phyloP scores from a whole-genome alignment of 2,113 vertebrate species.

The Psophia crepitans region DNA sequence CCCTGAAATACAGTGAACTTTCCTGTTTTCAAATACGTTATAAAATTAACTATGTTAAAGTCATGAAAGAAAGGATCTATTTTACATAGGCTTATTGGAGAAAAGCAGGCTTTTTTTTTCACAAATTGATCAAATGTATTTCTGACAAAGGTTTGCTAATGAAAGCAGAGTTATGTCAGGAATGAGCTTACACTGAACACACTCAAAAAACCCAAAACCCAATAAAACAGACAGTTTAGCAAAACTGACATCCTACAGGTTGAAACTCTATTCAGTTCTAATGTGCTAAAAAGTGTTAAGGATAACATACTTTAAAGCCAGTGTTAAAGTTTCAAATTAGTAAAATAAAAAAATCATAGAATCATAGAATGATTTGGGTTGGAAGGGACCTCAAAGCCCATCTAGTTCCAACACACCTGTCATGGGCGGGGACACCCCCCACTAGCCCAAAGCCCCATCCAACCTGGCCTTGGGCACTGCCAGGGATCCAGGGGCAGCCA shows the following conservation, averaged over 20 bases:
- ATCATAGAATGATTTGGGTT: too few species aligned
- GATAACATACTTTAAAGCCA: background rate
- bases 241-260: background rate
- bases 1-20: background rate
- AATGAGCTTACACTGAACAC: background rate
- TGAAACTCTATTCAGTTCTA: background rate
- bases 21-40: background rate
- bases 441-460: too few species aligned
- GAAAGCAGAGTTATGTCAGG: background rate
- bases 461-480: too few species aligned
- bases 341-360: too few species aligned
- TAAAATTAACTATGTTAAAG: background rate
- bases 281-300: background rate
- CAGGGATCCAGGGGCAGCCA: too few species aligned
- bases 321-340: background rate
- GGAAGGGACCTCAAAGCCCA: too few species aligned
- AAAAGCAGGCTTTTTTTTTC: background rate
- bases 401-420: too few species aligned
- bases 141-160: background rate
- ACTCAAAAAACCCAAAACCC: fast-evolving
- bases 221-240: background rate
- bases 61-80: background rate
- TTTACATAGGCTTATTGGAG: background rate
- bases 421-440: too few species aligned
- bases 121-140: background rate